Percentiles rank a stretch among this genome's conserved stretches.
phyloP scores from a whole-genome alignment of 2,888 invertebrate genomes.

The Meta bourneti region DNA sequence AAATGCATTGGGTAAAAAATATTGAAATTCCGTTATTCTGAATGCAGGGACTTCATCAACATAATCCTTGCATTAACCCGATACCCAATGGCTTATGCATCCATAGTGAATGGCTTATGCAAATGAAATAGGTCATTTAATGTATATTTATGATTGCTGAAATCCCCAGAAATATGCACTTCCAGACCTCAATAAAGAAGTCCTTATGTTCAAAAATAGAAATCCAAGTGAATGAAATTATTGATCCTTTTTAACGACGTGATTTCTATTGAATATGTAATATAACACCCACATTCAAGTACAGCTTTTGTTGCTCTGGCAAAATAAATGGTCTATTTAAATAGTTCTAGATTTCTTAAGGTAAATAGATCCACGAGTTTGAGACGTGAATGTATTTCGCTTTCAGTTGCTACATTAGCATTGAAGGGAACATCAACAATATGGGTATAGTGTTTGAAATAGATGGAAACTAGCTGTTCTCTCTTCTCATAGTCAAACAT shows the following conservation, averaged over 20 bases:
- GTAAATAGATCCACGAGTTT: not conserved
- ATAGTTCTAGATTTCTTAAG: not conserved
- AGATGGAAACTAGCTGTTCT: too few relatives aligned
- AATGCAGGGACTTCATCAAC: not conserved
- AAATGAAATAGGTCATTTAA: slow-evolving; percentile 32
- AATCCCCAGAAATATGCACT: not conserved
- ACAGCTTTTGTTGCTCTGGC: not conserved
- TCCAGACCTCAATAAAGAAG: not conserved
- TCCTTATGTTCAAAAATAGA: not conserved
- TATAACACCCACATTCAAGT: not conserved
- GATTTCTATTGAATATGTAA: not conserved
- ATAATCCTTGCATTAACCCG: not conserved
- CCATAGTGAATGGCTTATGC: slow-evolving; percentile 33
- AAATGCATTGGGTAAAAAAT: too few relatives aligned
- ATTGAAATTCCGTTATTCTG: not conserved
- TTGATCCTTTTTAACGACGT: not conserved
- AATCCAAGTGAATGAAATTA: not conserved
- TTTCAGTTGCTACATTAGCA: not conserved
- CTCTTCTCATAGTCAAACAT: too few relatives aligned
- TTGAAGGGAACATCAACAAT: not conserved
- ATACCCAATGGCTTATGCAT: not conserved
- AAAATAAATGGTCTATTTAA: not conserved
- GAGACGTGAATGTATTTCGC: not conserved
- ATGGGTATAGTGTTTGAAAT: too few relatives aligned
- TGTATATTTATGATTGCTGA: slow-evolving; percentile 22